Percentiles rank a stretch among this genome's conserved stretches.
Evolutionary conservation across 2,797 vertebrate species (phyloP).

Genomic region (Phoebastria nigripes): DNA sequence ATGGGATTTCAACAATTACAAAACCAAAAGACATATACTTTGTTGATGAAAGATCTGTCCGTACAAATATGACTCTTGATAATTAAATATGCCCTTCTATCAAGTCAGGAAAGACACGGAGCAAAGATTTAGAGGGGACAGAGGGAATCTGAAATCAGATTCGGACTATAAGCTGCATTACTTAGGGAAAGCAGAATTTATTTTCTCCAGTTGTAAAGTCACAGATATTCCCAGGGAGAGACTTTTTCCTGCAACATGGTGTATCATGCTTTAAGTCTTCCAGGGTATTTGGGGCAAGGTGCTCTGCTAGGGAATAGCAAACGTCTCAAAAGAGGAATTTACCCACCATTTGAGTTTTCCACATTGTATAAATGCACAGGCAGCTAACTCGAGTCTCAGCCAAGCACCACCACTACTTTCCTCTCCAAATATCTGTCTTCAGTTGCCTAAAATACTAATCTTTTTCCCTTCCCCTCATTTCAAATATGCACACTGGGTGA

Average conservation of each 20-base stretch:
- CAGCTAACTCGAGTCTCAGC: background rate
- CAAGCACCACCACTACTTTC: background rate
- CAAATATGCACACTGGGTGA: rapidly evolving
- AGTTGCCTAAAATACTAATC: background rate
- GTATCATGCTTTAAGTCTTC: background rate
- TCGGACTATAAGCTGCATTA: background rate
- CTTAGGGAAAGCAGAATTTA: slow-evolving; percentile 18
- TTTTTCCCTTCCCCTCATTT: background rate
- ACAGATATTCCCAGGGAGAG: slow-evolving; percentile 32
- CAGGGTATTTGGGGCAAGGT: background rate
- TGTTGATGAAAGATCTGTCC: slow-evolving; percentile 20
- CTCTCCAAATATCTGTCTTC: background rate
- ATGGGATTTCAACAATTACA: background rate
- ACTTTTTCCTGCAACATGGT: background rate
- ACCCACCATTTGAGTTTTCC: background rate
- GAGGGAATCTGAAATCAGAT: slow-evolving; percentile 33
- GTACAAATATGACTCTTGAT: background rate
- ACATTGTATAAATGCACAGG: rapidly evolving
- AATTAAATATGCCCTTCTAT: slow-evolving; percentile 27
- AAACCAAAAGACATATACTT: background rate
- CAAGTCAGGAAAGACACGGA: background rate
- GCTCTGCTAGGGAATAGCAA: background rate
- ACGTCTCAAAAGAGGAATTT: background rate
- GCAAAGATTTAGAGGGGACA: slow-evolving; percentile 13
- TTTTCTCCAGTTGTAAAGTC: slow-evolving; percentile 13